Evolutionary conservation across 2,888 invertebrate genomes (phyloP).

Genomic region (Hirtodrosophila cameraria): DNA sequence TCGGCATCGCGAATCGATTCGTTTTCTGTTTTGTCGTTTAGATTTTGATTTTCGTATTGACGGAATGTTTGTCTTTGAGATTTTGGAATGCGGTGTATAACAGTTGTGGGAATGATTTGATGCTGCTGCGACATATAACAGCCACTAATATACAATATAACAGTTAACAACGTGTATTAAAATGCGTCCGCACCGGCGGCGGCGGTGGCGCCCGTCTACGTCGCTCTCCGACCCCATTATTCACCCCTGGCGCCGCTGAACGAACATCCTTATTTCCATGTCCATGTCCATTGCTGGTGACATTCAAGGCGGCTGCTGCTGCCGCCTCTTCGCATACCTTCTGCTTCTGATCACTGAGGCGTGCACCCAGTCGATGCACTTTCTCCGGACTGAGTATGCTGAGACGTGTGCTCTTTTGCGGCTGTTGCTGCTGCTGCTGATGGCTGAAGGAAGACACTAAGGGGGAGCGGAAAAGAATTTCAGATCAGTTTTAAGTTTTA

Average conservation of each 20-base stretch:
- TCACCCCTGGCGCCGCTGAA: neutral
- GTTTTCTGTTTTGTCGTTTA: constrained; percentile 26
- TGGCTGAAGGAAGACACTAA: no score
- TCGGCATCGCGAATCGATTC: constrained; percentile 43
- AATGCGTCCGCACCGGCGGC: constrained; percentile 74
- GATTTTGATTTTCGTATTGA: constrained; percentile 8
- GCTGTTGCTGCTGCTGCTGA: constrained; percentile 23
- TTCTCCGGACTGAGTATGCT: constrained; percentile 83
- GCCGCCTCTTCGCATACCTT: constrained; percentile 60
- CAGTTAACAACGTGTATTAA: constrained; percentile 72
- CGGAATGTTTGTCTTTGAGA: constrained; percentile 43
- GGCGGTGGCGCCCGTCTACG: constrained; percentile 71
- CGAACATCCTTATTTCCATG: constrained; percentile 11
- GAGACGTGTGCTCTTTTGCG: constrained; percentile 69
- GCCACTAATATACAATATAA: constrained; percentile 6
- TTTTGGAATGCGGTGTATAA: constrained; percentile 41
- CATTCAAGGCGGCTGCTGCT: constrained; percentile 24
- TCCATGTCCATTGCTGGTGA: constrained; percentile 37
- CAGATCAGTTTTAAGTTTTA: no score
- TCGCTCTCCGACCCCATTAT: constrained; percentile 46
- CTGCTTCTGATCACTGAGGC: constrained; percentile 80
- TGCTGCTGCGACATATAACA: constrained; percentile 7
- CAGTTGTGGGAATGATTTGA: constrained; percentile 28
- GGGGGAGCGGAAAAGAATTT: neutral
- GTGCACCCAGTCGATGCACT: constrained; percentile 81